A percentile compares a stretch with the other conserved stretches of the same genome.
These are phyloP conservation scores for Pterocles burchelli DNA, from an alignment of 2,113 vertebrate genomes.

Conservation along the genomic window DNA sequence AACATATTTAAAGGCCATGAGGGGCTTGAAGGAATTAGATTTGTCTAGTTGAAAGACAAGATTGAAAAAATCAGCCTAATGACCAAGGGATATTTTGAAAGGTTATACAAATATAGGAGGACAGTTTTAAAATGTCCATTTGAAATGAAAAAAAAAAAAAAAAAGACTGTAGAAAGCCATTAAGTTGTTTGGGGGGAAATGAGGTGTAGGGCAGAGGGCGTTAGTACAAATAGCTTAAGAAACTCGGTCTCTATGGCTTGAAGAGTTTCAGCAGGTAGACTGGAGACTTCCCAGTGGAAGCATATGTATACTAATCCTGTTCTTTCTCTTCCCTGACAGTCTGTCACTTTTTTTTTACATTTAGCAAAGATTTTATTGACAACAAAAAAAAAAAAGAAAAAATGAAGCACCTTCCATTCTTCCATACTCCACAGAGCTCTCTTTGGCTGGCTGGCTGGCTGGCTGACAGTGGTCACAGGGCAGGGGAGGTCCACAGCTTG, in stretches of 20 bases:
- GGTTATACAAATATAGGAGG: not conserved
- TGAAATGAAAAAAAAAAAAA: not conserved
- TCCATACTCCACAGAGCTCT: not conserved
- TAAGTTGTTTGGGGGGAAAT: not conserved
- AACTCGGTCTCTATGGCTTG: not conserved
- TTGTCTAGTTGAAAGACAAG: constrained; percentile 1
- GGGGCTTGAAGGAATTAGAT: not conserved
- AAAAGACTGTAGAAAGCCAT: not conserved
- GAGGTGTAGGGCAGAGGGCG: fast-evolving
- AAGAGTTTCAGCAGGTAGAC: not conserved
- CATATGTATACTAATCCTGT: not conserved
- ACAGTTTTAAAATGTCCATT: not conserved
- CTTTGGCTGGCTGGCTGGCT: not conserved
- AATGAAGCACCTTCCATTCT: not conserved
- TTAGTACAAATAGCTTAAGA: not conserved
- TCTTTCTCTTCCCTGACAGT: not conserved
- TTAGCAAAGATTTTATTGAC: not conserved
- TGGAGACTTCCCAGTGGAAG: not conserved
- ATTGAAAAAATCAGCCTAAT: not conserved
- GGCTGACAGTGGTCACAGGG: not conserved
- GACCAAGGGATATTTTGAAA: not conserved
- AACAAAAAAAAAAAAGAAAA: not conserved
- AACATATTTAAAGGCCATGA: not conserved
- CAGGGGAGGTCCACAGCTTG: not conserved
- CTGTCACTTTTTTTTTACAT: not conserved